Evolutionary conservation across 2,888 invertebrate genomes (phyloP), one percentile per base, ranked within the genome.

Genomic region (Orthosia cruda): DNA sequence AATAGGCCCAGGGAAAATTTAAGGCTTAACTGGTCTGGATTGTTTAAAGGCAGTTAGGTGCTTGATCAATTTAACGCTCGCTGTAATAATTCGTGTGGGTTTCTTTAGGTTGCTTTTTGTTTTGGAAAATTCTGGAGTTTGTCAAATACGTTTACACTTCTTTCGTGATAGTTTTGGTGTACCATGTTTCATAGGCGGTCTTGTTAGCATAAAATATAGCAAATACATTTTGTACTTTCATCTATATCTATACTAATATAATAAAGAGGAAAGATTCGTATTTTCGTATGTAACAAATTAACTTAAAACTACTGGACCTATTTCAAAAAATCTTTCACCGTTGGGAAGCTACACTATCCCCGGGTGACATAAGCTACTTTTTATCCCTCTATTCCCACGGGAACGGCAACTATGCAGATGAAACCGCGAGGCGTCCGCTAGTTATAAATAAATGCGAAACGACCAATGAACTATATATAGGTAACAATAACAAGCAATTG

Each of bases 1-100:
- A 94, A 93, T 92, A 92, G 90, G 89, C 89, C 78, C 83, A 70
- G 77, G 85, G 85, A 88, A 90, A 90, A 89, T 90, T 89, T 90
- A 83, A 87, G 75, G 85, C 88, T 87, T 85, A 85, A 86, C 86
- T 66, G 86, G 86, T 81, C 87, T 84, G 88, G 80, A 88, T 90
- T 90, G 89, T 87, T 89, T 84, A 80, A 84, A 69, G 74, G 82
- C 76, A 76, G 81, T 87, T 87, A 80, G 72, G 68, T 82, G 84
- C 67, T 71, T 70, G 74, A 82, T 84, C 80, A 82, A 77, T 83
- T 84, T 82, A 59, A 67, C 23, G 77, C 26, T 74, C 20, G 65
- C 47, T 71, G 32, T 81, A 67, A 77, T 81, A 67, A 77, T 74
- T 85, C 59, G 65, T 84, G 69, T 75, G 54, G 32, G 40, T 54